Base-by-base conservation (phyloP, 2,888 invertebrate species). In the Drosophila tripunctata region DNA sequence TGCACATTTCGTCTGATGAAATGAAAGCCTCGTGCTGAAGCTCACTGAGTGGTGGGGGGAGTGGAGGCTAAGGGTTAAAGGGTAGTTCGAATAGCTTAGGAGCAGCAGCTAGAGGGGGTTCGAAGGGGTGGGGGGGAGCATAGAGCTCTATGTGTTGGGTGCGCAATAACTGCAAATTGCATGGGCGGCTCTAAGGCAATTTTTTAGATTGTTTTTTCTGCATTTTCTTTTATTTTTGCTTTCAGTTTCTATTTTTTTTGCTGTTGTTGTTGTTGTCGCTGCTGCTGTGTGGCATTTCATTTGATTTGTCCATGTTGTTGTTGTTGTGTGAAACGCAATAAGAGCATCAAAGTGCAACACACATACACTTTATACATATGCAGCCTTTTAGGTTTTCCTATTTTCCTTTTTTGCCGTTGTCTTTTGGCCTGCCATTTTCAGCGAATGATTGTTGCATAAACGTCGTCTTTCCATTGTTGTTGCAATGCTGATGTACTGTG, bases 361-460 rank as follows among this genome's bases (percentile, higher is more conserved):
- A 63, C 82, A 73, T 57, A 57, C 62, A 57, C 50, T 10, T 58
- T 50, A 40, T 27, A 24, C 38, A 40, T 60, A 72, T 85, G 85
- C 83, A 85, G 57, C 77, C 61, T 48, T 64, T 51, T 61, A 54
- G 60, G 78, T 76, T 66, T 62, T 50, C 56, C 57, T 71, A 71
- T 75, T 41, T 33, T 4, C 19, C 31, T 24, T 24, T 14, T 38
- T 45, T 30, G 22, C 35, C 52, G 48, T 62, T 70, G 55, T 57
- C 51, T 66, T 79, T 52, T 57, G 51, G 51, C 60, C 62, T 84
- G 68, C 51, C 65, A 81, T 55, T 81, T 78, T 69, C 76, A 79
- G 80, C 81, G 87, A 82, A 82, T 82, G 87, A 87, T 87, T 82
- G 81, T 87, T 87, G 81, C 81, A 82, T 87, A 87, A 82, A 87